Evolutionary conservation across 1,140 invertebrate species (phyloP), one percentile per base, ranked within the genome.

Genomic region (Drosophila bocqueti): DNA sequence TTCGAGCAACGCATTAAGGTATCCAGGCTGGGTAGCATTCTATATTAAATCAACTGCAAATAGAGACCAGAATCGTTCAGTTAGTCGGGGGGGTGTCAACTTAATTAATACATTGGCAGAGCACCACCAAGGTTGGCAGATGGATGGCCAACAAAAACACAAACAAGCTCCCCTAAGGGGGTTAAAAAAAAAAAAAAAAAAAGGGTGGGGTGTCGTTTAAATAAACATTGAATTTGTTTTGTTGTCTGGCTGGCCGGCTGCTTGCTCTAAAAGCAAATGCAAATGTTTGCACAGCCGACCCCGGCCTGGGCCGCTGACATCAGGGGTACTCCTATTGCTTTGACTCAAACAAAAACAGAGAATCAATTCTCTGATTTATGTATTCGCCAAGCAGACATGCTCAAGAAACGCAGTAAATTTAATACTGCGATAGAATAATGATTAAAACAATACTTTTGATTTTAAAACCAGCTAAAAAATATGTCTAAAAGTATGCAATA

Each of bases 1-100:
- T 93, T 83, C 79, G 92, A 93, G 81, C 92, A 93, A 91, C 92
- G 86, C 92, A 93, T 93, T 81, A 93, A 86, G 61, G 77, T 92
- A 76, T 81, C 76, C 63, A 93, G 81, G 78, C 83, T 92, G 45
- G 92, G 85, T 81, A 93, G 79, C 92, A 93, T 93, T 79, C 83
- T 93, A 82, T 72, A 74, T 73, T 82, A 79, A 80, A 77, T 79
- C 82, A 87, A 57, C 91, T 92, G 83, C 26, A 87, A 92, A 68
- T 15, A 50, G 16, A 79, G 10, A 58, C 9, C 46, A 57, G 40
- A 36, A 26, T 38, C 34, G 52, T 21, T 7, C 36, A 8, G 54
- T 57, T 57, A 26, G 15, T 40, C 7, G n/a, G 21, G 47, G 26
- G 26, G 4, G n/a, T 64, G 47, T 76, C 50, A 79, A 36, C 38